Percentiles rank a stretch among this genome's conserved stretches.
phyloP scores from a whole-genome alignment of 2,888 invertebrate genomes.

The Oxyteleia sp. region DNA sequence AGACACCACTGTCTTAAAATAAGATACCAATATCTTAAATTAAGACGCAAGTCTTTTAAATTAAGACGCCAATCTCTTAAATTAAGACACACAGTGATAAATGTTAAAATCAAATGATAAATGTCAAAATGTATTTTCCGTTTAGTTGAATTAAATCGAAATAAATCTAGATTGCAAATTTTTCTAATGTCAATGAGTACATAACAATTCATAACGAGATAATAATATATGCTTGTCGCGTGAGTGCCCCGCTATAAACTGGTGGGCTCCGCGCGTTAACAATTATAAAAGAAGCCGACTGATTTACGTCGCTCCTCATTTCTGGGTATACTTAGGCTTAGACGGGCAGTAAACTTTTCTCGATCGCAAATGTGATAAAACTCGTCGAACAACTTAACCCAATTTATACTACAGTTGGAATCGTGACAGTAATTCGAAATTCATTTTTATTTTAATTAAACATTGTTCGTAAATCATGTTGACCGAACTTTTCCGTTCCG shows the following conservation, averaged over 20 bases:
- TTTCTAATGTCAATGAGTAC: conserved; percentile 32
- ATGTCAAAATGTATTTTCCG: too few species aligned
- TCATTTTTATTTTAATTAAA: conserved; percentile 18
- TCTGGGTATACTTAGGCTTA: conserved; percentile 49
- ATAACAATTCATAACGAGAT: conserved; percentile 50
- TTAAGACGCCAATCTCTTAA: too few species aligned
- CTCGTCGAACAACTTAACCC: conserved; percentile 42
- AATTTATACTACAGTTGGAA: conserved; percentile 22
- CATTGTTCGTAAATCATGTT: conserved; percentile 12
- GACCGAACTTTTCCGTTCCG: background rate
- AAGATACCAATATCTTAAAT: too few species aligned
- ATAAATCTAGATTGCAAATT: too few species aligned
- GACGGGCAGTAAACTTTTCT: conserved; percentile 42
- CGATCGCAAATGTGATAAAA: conserved; percentile 43
- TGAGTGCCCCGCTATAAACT: conserved; percentile 26
- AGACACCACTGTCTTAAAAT: too few species aligned
- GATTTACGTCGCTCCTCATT: conserved; percentile 58
- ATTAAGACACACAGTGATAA: too few species aligned
- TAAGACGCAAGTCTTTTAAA: too few species aligned
- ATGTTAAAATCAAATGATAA: too few species aligned
- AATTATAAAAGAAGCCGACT: conserved; percentile 69
- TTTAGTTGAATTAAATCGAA: too few species aligned
- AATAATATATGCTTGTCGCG: conserved; percentile 63
- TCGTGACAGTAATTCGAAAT: conserved; percentile 55
- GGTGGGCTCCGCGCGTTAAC: conserved; percentile 45